Conservation (phyloP, 2,888 invertebrate species). For the Pollenia labialis region DNA sequence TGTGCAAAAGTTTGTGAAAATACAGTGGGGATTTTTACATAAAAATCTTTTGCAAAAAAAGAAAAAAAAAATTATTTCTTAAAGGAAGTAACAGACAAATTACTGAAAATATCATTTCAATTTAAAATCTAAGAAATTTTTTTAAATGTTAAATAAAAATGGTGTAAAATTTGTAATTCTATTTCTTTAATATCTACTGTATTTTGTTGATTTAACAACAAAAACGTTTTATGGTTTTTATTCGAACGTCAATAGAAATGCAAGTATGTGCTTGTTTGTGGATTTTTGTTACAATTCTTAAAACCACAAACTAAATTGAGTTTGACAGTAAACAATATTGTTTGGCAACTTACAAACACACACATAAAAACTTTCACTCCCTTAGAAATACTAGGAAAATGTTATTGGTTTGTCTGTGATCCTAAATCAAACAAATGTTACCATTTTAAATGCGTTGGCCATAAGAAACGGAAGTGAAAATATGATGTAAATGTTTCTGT, state of each 20-base stretch:
- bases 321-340: conserved; percentile 69
- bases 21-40: conserved; percentile 2
- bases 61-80: not conserved
- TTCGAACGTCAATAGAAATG: conserved; percentile 13
- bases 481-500: conserved; percentile 41
- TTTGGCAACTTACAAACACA: conserved; percentile 29
- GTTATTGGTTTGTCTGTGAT: conserved; percentile 34
- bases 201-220: not conserved
- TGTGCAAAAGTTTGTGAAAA: conserved; percentile 17
- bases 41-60: no score
- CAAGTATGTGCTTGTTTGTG: conserved; percentile 19
- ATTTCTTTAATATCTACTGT: conserved; percentile 7
- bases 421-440: conserved; percentile 47
- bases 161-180: no score
- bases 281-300: conserved; percentile 47
- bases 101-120: no score
- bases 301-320: conserved; percentile 69
- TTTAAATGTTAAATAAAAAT: no score
- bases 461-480: conserved; percentile 45
- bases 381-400: not conserved
- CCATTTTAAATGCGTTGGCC: conserved; percentile 51
- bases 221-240: not conserved
- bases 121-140: not conserved
- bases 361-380: not conserved
- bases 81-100: no score